Percentiles rank a stretch among this genome's conserved stretches.
These are phyloP conservation scores for Mormoops blainvillei DNA, from an alignment of 2,113 vertebrate genomes.

Conservation along the genomic window DNA sequence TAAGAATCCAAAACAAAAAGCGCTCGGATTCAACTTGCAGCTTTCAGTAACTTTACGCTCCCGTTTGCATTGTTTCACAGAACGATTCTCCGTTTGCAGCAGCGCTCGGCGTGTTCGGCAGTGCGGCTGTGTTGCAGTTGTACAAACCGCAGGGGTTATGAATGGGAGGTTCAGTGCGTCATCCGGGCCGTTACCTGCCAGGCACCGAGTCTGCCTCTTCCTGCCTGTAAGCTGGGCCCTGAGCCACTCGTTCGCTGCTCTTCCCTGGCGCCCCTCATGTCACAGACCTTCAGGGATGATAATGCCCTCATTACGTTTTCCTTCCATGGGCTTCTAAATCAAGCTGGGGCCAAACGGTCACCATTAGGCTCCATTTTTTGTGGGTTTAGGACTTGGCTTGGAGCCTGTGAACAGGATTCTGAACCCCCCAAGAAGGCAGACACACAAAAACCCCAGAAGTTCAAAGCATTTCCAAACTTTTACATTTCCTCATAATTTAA, in stretches of 20 bases:
- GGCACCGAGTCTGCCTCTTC: neutral
- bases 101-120: neutral
- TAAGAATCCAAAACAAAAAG: neutral
- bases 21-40: neutral
- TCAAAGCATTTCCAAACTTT: neutral
- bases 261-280: neutral
- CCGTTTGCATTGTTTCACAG: neutral
- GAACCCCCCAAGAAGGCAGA: accelerated
- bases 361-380: accelerated
- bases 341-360: neutral
- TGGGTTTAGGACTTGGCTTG: neutral
- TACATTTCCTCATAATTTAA: neutral
- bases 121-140: neutral
- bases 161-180: neutral
- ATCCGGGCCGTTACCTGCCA: neutral
- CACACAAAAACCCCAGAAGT: neutral
- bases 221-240: neutral
- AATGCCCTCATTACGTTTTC: neutral
- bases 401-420: neutral
- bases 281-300: neutral
- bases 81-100: neutral
- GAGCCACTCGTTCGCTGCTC: too few relatives aligned
- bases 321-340: neutral
- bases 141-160: neutral
- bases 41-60: neutral